Conservation (phyloP, 2,888 invertebrate genomes). For the Euphydryas editha region DNA sequence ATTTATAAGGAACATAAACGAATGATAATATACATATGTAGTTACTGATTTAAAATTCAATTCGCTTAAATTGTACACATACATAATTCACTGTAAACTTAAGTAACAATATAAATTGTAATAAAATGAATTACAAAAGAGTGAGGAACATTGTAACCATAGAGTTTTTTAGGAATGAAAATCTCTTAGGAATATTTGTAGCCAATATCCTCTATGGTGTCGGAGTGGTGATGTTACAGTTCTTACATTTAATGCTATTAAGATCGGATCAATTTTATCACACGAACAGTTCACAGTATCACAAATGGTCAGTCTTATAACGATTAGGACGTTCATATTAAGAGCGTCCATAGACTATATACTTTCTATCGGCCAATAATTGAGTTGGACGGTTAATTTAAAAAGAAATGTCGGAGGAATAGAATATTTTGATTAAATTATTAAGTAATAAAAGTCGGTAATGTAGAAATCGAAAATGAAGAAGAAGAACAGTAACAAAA, state of each 20-base stretch:
- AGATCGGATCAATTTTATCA: slow-evolving; percentile 21
- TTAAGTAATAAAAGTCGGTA: background rate
- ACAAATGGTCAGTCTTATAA: slow-evolving; percentile 30
- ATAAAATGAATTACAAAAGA: background rate
- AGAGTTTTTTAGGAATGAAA: background rate
- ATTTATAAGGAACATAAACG: background rate
- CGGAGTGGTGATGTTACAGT: slow-evolving; percentile 32
- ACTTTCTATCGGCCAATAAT: background rate
- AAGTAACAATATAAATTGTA: background rate
- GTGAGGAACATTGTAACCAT: too few species aligned
- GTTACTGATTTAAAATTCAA: background rate
- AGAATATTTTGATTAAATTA: background rate
- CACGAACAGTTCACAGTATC: slow-evolving; percentile 3
- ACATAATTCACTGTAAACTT: too few species aligned
- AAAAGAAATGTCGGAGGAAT: too few species aligned
- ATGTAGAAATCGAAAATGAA: background rate
- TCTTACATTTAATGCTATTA: slow-evolving; percentile 1
- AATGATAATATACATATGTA: background rate
- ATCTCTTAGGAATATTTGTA: background rate
- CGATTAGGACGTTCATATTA: background rate
- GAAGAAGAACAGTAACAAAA: slow-evolving; percentile 37
- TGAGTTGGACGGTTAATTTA: too few species aligned
- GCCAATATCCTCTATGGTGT: slow-evolving; percentile 18
- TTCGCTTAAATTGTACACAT: background rate
- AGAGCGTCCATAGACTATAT: background rate